Evolutionary conservation across 2,888 invertebrate species (phyloP), one percentile per base, ranked within the genome.

Genomic region (Drosophila peninsularis): DNA sequence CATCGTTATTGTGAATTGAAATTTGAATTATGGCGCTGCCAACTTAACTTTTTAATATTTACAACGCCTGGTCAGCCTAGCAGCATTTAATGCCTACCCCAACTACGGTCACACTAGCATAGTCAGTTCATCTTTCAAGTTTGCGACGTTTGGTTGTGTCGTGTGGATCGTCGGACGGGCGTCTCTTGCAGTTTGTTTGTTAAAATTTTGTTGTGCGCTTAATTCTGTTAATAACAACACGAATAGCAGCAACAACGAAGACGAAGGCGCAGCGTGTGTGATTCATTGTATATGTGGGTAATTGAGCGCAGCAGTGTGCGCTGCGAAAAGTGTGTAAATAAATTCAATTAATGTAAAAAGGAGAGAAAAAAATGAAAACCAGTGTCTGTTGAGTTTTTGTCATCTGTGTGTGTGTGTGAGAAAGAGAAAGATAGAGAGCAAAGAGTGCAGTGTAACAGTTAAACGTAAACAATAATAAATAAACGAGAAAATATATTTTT

Each of bases 201-300:
- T 80, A 54, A 70, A 80, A 78, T 77, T 77, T 75, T 50, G 65
- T 78, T 81, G 80, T 70, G 70, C 32, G 30, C 70, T 71, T 71
- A 80, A 80, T 78, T 84, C 75, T 78, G 85, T 84, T 82, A 72
- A 84, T 71, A 85, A 76, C 79, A 75, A 71, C 60, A 60, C 61
- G 49, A 21, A 36, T 14, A 37, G 17, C 54, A 55, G 55, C 42
- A 57, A 67, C 42, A 63, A 41, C 50, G 45, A 56, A 58, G 69
- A 45, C 56, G 30, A 56, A 58, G 69, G 68, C 72, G 75, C 75
- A 75, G 63, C 49, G 65, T 56, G 60, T 77, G 54, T 60, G 57
- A 62, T 52, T 68, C 55, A 73, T 54, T 55, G 39, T 68, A 41
- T 69, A 32, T 69, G 57, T 62, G 52, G 50, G 39, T 61, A 69